Evolutionary conservation across 2,797 vertebrate species (phyloP), one percentile per base, ranked within the genome.

Genomic region (Chrysolophus pictus): DNA sequence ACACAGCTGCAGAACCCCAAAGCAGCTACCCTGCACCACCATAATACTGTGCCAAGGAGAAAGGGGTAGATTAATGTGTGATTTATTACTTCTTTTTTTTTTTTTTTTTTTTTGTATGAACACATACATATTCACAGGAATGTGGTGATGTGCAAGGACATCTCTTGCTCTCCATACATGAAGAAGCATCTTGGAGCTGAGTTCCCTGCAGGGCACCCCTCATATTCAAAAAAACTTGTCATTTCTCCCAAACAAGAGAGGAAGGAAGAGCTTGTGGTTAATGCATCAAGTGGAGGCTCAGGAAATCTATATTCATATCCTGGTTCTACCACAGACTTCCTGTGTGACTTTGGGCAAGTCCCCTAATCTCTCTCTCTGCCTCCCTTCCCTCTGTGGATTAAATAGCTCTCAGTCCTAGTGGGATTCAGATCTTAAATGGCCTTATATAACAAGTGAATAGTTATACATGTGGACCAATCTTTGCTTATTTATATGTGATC

Each of bases 271-370:
- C 90, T 94, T 89, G 92, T 81, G 79, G 88, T 89, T 94, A 85
- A 81, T 26, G 56, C 56, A 95, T 87, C 46, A 92, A 94, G 93
- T 95, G 95, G 95, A 96, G 95, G 92, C 70, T 95, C 94, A 96
- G 89, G 95, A 96, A 94, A 95, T 95, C 88, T 95, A 78, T 72
- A 44, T 87, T 96, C 94, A 95, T 96, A 95, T 95, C 94, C 93
- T 96, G 82, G 73, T 81, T 92, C 76, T 93, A 92, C 94, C 94
- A 96, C 95, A 93, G 76, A 71, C 44, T 96, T 96, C 96, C 95
- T 95, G 95, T 94, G 88, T 81, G 35, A 81, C 87, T 63, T 72
- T 94, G 59, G 76, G 82, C 76, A 87, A 93, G 88, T 69, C 82
- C 84, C 84, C 53, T 94, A 59, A 80, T 67, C 31, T 84, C 29